Base-by-base conservation (phyloP, 1,140 invertebrate species). In the Eubasilissa regina region DNA sequence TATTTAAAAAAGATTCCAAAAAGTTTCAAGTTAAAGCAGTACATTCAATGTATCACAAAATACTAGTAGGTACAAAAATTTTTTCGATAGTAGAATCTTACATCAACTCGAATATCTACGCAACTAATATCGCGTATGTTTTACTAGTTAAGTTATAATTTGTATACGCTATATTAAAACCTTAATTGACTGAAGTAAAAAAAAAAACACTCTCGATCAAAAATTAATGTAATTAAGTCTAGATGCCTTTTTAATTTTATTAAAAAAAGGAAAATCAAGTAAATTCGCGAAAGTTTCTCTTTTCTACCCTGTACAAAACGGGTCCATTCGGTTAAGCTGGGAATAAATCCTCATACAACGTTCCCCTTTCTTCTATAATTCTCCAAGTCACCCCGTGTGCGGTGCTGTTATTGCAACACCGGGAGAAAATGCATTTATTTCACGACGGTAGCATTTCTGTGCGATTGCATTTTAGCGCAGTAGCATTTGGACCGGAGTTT, bases 381-480 rank as follows among this genome's bases (percentile, higher is more conserved):
- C 70, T 44, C 70, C 51, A 55, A 43, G 70, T 74, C 48, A 70
- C 66, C 43, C 15, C 53, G 35, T 15, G 15, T 68, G 68, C 51
- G 68, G 53, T 48, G 43, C 51, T 74, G 70, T 74, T 74, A 74
- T 74, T 74, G 70, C 70, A 55, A 74, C 70, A 74, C 53, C 25
- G 51, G 70, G 70, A 74, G 51, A 74, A 74, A 74, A 74, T 74
- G 70, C 51, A 74, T 74, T 74, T 74, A 74, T 74, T 74, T 74
- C 53, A 55, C 70, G 25, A 56, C 53, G 55, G 15, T 21, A 51
- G 70, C 70, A 74, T 43, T 73, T 74, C 70, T 74, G 70, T 74
- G 35, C 70, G 35, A 55, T 74, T 74, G 19, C 70, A 74, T 74
- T 74, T 56, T 70, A 70, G 66, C 66, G 44, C 66, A 70, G 70